Conservation (phyloP, 2,888 invertebrate species). For the Acrobasis suavella region DNA sequence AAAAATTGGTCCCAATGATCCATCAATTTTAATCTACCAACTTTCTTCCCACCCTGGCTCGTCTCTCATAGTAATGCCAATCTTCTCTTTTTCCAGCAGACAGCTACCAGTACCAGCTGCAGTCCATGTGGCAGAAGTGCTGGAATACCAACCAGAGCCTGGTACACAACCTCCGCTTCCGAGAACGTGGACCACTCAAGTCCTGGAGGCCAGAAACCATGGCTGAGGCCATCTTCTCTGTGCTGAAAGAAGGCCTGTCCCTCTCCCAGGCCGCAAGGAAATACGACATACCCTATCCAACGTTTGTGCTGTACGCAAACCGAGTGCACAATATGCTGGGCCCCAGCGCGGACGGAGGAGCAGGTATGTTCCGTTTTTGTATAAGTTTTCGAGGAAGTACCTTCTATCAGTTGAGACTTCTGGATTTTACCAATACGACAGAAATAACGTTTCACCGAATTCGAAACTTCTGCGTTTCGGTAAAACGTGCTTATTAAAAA, state of each 20-base stretch:
- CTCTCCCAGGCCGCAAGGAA: conserved; percentile 95
- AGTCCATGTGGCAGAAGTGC: conserved; percentile 98
- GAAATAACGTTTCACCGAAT: neutral
- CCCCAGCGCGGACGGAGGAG: conserved; percentile 94
- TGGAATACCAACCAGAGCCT: conserved; percentile 96
- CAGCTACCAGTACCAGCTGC: conserved; percentile 97
- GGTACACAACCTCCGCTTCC: conserved; percentile 94
- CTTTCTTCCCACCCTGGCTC: neutral
- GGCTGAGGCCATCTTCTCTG: conserved; percentile 97
- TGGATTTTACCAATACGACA: neutral
- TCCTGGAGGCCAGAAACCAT: conserved; percentile 97
- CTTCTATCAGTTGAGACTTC: neutral
- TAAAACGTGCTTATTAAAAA: too few relatives aligned
- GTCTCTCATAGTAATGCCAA: conserved; percentile 40
- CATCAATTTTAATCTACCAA: neutral
- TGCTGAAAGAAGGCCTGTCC: conserved; percentile 93
- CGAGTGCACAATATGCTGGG: conserved; percentile 97
- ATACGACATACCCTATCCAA: conserved; percentile 97
- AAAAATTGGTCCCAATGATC: neutral
- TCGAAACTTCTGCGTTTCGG: too few relatives aligned
- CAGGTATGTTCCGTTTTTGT: conserved; percentile 80
- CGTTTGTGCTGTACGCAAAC: conserved; percentile 96
- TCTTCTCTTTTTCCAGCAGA: conserved; percentile 85
- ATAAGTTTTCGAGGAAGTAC: neutral
- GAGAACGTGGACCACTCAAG: conserved; percentile 95